Base-by-base conservation (phyloP, 2,888 invertebrate genomes). In the Lutraria lutraria region DNA sequence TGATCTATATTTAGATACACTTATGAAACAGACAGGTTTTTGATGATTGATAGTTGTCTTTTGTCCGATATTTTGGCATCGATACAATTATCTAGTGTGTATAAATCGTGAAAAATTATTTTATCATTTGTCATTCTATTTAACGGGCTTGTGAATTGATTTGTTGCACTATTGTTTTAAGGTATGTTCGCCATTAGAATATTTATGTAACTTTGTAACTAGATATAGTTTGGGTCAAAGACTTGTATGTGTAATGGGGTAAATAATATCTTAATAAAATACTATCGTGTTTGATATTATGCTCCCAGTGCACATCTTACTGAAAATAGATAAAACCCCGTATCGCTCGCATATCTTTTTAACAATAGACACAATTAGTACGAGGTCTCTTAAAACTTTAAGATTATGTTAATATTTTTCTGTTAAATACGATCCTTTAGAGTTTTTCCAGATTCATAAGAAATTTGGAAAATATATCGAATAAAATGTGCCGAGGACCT, bases 1-100 rank as follows among this genome's bases (percentile, higher is more conserved):
- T 16, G 72, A 31, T n/a, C 63, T 68, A 68, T 25, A 72, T 72
- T 52, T 83, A 72, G 63, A 43, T 83, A 83, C 21, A 83, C n/a
- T 68, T 72, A 83, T 76, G 31, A 31, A 76, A 76, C 76, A 76
- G 13, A 83, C 63, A n/a, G 21, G 34, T 52, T 72, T 63, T 21
- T 68, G 56, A 52, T 83, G 15, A 15, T 25, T 34, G 34, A 81
- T n/a, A 25, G 54, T 25, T 19, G 34, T n/a, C 21, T 52, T n/a
- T 83, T 83, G 72, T 83, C 68, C 29, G 10, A 34, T 53, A 31
- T 43, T 76, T 31, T 76, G 76, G 76, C 29, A 34, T 19, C 16
- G 25, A 34, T 76, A 31, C 76, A 76, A 34, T 34, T 15, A 76
- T 34, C 34, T 3, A 15, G 19, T 12, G 34, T 76, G 31, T 76